phyloP scores from a whole-genome alignment of 2,888 invertebrate species.

The Dicranocentrus wangi region DNA sequence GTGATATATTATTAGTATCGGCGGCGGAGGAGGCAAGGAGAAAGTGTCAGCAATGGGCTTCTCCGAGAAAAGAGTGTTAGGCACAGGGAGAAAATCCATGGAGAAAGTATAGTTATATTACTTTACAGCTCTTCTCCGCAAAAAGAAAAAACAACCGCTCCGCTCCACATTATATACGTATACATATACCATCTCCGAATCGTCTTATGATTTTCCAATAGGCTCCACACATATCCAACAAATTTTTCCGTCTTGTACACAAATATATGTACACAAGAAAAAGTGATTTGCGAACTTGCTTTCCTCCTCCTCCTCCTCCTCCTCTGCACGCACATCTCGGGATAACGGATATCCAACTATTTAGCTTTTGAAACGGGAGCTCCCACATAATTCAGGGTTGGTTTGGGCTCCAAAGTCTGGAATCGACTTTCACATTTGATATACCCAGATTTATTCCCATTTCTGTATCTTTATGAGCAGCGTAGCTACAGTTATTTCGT shows the following conservation, averaged over 20 bases:
- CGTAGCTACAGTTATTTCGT: conserved; percentile 31
- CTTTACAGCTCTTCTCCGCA: conserved; percentile 16
- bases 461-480: conserved; percentile 50
- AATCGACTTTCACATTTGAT: conserved; percentile 34
- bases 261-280: background rate
- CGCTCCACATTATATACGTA: no score
- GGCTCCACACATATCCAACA: conserved; percentile 31
- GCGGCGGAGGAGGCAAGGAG: conserved; percentile 4
- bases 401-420: background rate
- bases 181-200: conserved; percentile 25
- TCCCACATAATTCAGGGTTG: background rate
- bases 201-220: conserved; percentile 39
- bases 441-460: conserved; percentile 36
- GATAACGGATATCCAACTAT: conserved; percentile 4
- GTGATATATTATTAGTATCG: background rate
- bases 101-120: conserved; percentile 34
- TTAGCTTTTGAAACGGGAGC: no score
- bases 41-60: conserved; percentile 40
- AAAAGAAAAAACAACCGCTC: no score
- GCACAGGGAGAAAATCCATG: conserved; percentile 12
- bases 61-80: background rate
- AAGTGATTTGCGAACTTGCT: conserved; percentile 9
- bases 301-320: no score
- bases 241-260: conserved; percentile 28
- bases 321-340: background rate